phyloP scores from a whole-genome alignment of 2,113 vertebrate species.

The Artemisiospiza belli region DNA sequence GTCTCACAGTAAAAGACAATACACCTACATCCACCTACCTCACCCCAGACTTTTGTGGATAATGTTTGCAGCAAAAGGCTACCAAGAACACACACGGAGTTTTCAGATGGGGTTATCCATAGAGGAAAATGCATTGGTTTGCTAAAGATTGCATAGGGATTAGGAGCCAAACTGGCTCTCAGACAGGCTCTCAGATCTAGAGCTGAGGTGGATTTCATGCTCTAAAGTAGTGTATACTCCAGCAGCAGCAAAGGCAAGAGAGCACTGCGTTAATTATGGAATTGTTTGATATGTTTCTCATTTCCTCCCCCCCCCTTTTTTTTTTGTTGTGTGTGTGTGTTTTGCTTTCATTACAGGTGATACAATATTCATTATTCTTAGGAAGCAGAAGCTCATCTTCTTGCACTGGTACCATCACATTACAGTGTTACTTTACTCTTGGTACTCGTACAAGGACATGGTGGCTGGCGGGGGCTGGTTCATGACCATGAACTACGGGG shows the following conservation, averaged over 20 bases:
- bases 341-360: constrained; percentile 82
- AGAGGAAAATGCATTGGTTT: not conserved
- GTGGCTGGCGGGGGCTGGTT: constrained; percentile 98
- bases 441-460: constrained; percentile 99
- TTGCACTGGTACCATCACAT: constrained; percentile 99
- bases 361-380: constrained; percentile 96
- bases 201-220: not conserved
- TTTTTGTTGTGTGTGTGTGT: not conserved
- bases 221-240: not conserved
- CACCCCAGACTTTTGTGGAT: not conserved
- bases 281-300: constrained; percentile 14
- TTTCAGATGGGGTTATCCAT: not conserved
- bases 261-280: not conserved
- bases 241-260: not conserved
- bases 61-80: not conserved
- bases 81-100: not conserved
- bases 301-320: not conserved
- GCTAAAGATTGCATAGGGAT: not conserved
- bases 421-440: constrained; percentile 98
- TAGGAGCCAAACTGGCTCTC: not conserved
- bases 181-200: not conserved
- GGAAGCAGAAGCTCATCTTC: constrained; percentile 99
- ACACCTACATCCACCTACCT: rapidly evolving
- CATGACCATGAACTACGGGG: constrained; percentile 99
- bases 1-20: not conserved